A percentile compares a stretch with the other conserved stretches of the same genome.
phyloP scores from a whole-genome alignment of 2,113 vertebrate genomes.

The Stomatorhinus ivindoensis region DNA sequence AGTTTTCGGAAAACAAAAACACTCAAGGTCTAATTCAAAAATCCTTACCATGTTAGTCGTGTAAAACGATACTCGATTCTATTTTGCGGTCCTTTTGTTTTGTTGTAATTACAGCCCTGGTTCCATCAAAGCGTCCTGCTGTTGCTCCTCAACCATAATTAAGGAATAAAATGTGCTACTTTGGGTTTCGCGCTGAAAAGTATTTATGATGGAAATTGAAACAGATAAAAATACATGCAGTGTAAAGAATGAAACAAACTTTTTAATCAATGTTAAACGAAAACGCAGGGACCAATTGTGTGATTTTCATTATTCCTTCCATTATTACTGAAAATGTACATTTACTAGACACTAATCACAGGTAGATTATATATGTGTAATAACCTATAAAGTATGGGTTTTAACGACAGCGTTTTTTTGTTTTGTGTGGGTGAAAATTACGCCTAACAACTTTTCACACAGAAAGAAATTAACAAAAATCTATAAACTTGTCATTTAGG shows the following conservation, averaged over 20 bases:
- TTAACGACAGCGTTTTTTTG: not conserved
- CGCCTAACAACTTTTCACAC: not conserved
- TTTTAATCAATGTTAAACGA: not conserved
- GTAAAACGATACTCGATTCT: not conserved
- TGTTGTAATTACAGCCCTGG: not conserved
- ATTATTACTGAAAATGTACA: not conserved
- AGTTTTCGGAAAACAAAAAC: not conserved
- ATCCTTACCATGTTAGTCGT: not conserved
- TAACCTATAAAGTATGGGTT: not conserved
- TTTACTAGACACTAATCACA: not conserved
- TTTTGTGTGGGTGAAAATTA: not conserved
- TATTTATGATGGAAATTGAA: not conserved
- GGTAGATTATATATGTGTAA: not conserved
- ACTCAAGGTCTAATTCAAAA: not conserved
- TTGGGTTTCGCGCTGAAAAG: not conserved
- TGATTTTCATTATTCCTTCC: not conserved
- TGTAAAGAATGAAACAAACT: not conserved
- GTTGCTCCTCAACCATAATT: not conserved
- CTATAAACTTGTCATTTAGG: not conserved
- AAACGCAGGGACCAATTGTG: not conserved
- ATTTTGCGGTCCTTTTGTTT: not conserved
- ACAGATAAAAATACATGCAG: not conserved
- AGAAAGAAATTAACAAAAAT: not conserved
- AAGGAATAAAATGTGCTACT: constrained; percentile 2
- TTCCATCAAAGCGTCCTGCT: not conserved